These are phyloP conservation scores for Stomorhina lunata DNA, from an alignment of 2,888 invertebrate genomes.

Conservation along the genomic window DNA sequence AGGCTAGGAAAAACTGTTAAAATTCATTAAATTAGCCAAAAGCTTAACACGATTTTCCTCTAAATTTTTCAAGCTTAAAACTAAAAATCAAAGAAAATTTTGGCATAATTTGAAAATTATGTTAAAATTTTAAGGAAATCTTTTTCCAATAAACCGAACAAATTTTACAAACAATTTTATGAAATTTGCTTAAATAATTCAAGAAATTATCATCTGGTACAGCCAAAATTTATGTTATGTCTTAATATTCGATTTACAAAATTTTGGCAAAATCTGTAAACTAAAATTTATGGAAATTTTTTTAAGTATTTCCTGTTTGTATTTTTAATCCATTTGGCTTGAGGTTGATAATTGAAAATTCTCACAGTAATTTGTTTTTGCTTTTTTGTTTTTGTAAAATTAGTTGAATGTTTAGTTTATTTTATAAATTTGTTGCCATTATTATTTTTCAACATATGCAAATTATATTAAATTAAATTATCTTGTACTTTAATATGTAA, in stretches of 20 bases:
- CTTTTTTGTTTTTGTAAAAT: not conserved
- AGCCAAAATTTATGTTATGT: constrained; percentile 1
- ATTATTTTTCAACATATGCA: constrained; percentile 29
- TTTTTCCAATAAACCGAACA: not conserved
- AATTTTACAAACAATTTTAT: not conserved
- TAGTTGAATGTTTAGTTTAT: not conserved
- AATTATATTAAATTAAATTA: constrained; percentile 59
- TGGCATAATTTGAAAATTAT: constrained; percentile 63
- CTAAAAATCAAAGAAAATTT: constrained; percentile 39
- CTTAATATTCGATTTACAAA: not conserved
- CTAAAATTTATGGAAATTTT: not conserved
- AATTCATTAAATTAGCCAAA: constrained; percentile 50
- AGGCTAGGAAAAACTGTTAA: constrained; percentile 8
- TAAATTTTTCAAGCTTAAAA: not conserved
- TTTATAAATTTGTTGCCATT: constrained; percentile 15
- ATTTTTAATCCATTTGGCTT: not conserved
- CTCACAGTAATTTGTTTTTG: constrained; percentile 32
- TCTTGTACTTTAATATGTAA: constrained; percentile 55
- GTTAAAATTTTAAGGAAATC: constrained; percentile 46
- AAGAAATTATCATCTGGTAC: not conserved
- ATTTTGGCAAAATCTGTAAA: not conserved
- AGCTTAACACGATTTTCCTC: constrained; percentile 60
- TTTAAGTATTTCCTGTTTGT: constrained; percentile 38
- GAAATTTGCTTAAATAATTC: not conserved
- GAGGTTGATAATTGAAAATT: constrained; percentile 15